Base-by-base conservation (phyloP, 2,113 vertebrate species). In the Carollia perspicillata region DNA sequence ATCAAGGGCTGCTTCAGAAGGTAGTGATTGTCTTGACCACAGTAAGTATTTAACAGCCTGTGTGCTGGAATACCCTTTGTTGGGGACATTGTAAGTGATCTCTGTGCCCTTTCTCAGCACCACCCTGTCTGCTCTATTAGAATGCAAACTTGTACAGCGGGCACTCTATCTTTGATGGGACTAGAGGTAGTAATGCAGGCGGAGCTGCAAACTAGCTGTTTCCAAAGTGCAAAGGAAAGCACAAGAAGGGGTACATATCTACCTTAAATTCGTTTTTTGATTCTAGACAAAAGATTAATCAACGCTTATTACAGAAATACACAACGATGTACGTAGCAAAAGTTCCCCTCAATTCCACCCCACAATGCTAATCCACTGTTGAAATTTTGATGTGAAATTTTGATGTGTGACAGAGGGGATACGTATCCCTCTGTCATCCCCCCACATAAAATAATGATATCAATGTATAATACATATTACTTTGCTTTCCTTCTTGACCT, bases 291-390 rank as follows among this genome's bases (percentile, higher is more conserved):
- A 75, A 47, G 49, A 66, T 23, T 44, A 91, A 88, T 88, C 12
- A 95, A 94, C 80, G 84, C 86, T 77, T 20, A 47, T 68, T 78
- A n/a, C 28, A 90, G 53, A 87, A 90, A 87, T 63, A n/a, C 16
- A 40, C 17, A 60, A 20, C 51, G n/a, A 81, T 58, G 18, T 28
- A 77, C 11, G 7, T 66, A 77, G 18, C 58, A 49, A 90, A 89
- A 71, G 44, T 85, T 23, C 22, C 37, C 11, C 65, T 91, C 47
- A 84, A 79, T 93, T 90, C 16, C 0, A 44, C 20, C 8, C 72
- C 40, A 49, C 18, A 81, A 77, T 42, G 33, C 33, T 84, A 49
- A 68, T 80, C 53, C 55, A 8, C 35, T 78, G 22, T 79, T 55
- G 35, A 51, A 6, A 83, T 74, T 90, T 83, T 75, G 33, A 63